A percentile compares a stretch with the other conserved stretches of the same genome.
phyloP scores from a whole-genome alignment of 2,797 vertebrate genomes.

The Heliangelus exortis region DNA sequence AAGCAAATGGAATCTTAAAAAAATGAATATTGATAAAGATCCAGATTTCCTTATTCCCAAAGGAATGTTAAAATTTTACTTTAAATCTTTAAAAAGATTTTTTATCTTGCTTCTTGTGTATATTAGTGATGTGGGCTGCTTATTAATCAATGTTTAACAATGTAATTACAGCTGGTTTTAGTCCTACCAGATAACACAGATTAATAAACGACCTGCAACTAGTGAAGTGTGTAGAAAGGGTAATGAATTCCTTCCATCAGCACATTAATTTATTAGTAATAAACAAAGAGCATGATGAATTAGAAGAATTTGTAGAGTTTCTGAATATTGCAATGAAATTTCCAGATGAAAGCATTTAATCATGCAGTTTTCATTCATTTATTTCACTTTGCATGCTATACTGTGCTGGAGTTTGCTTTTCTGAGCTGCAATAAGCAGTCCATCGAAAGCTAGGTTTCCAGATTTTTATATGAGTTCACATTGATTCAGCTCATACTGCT shows the following conservation, averaged over 20 bases:
- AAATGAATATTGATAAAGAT: slow-evolving; percentile 80
- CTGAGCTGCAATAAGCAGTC: slow-evolving; percentile 52
- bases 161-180: slow-evolving; percentile 91
- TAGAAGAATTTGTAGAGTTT: slow-evolving; percentile 78
- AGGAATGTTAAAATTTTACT: slow-evolving; percentile 75
- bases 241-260: slow-evolving; percentile 87
- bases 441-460: slow-evolving; percentile 32
- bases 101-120: slow-evolving; percentile 78
- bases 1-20: slow-evolving; percentile 71
- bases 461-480: slow-evolving; percentile 37
- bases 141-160: slow-evolving; percentile 96
- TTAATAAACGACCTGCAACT: slow-evolving; percentile 93
- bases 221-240: slow-evolving; percentile 84
- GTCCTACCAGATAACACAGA: slow-evolving; percentile 89
- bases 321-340: slow-evolving; percentile 79
- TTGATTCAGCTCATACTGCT: slow-evolving; percentile 42
- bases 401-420: slow-evolving; percentile 59
- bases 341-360: slow-evolving; percentile 82
- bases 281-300: slow-evolving; percentile 84
- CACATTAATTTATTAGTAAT: slow-evolving; percentile 85
- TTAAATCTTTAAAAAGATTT: slow-evolving; percentile 77
- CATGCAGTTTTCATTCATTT: slow-evolving; percentile 76
- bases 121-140: slow-evolving; percentile 84
- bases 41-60: slow-evolving; percentile 73
- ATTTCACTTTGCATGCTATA: slow-evolving; percentile 71